These are phyloP conservation scores for Dermolepida albohirtum DNA, from an alignment of 2,888 invertebrate genomes.

Conservation along the genomic window DNA sequence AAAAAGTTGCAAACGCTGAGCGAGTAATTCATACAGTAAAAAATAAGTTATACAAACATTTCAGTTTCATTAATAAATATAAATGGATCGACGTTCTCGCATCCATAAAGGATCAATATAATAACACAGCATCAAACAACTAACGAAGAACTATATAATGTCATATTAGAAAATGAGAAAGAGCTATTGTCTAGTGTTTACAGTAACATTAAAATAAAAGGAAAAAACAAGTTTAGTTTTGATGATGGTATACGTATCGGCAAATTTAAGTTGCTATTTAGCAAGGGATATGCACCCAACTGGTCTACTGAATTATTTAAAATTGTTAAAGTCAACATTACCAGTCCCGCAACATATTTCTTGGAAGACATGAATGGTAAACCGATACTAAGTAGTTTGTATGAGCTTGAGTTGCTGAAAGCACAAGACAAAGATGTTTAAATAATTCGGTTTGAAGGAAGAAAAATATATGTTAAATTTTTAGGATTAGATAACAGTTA, in stretches of 20 bases:
- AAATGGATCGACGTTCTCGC: conserved; percentile 46
- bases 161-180: conserved; percentile 24
- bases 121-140: conserved; percentile 47
- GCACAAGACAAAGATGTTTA: no score
- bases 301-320: conserved; percentile 59
- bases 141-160: conserved; percentile 51
- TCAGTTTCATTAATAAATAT: conserved; percentile 49
- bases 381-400: no score
- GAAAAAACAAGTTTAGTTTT: conserved; percentile 50
- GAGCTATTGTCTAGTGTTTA: conserved; percentile 25
- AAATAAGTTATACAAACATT: conserved; percentile 50
- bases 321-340: no score
- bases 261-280: conserved; percentile 51
- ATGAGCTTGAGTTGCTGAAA: no score
- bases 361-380: no score
- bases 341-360: no score
- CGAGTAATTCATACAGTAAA: no score
- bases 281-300: conserved; percentile 57
- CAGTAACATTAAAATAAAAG: conserved; percentile 45
- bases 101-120: conserved; percentile 10
- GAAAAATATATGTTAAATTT: no score
- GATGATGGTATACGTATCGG: conserved; percentile 56
- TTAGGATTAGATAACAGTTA: no score
- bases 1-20: no score
- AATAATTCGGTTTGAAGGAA: no score